Base-by-base conservation (phyloP, 2,797 vertebrate species). In the Tragopan temminckii region DNA sequence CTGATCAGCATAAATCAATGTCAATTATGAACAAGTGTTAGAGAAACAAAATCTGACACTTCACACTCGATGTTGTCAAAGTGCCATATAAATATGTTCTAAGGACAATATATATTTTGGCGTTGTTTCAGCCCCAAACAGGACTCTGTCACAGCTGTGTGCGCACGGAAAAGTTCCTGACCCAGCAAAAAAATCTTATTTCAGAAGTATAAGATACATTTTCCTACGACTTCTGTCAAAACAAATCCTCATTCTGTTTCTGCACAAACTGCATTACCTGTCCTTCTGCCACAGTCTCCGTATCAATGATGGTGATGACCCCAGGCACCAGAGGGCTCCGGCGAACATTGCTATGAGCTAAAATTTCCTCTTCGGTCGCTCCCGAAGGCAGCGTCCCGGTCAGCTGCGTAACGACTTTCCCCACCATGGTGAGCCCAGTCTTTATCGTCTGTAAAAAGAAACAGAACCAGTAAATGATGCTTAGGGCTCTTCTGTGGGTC, bases 391-490 rank as follows among this genome's bases (percentile, higher is more conserved):
- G 75, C 0, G 99, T 99, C 67, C 99, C 99, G 1, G 99, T 98
- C 64, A 99, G 97, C 97, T 99, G 99, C 0, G 99, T 99, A 77
- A 99, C 99, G 17, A 99, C 99, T 95, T 99, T 99, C 40, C 99
- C 99, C 95, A 99, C 99, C 99, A 99, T 99, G 0, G 99, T 99
- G 91, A 99, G 98, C 55, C 99, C 99, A 0, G 99, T 99, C 97
- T 99, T 99, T 78, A 99, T 96, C 0, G 99, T 99, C 99, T 99
- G 63, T 9, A 85, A 67, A 55, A 71, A 55, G 27, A 70, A 91
- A 79, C 11, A 68, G 31, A 93, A 91, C 7, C 27, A 36, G 43
- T 10, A 40, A 79, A 48, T 35, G 24, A 23, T 3, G 4, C 16
- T 75, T 8, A 61, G 36, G 59, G 70, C 8, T 31, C 11, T 16